Conservation (phyloP, 2,888 invertebrate species). For the Stegophylla sp. region DNA sequence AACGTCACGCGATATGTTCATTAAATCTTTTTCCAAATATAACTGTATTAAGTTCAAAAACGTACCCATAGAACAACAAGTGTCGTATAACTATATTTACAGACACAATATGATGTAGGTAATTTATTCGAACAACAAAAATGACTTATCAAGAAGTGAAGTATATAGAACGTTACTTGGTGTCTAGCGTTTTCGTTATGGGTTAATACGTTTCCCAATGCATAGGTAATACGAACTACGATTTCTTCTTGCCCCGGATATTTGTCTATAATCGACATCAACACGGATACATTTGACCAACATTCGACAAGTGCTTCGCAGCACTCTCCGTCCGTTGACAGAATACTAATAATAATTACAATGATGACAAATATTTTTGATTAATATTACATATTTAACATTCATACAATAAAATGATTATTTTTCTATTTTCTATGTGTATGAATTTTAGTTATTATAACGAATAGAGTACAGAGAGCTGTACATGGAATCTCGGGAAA, state of each 20-base stretch:
- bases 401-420: neutral
- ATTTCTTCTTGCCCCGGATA: constrained; percentile 76
- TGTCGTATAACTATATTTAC: constrained; percentile 68
- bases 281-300: constrained; percentile 63
- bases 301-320: constrained; percentile 72
- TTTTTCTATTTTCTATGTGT: too few relatives aligned
- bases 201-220: constrained; percentile 84
- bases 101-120: neutral
- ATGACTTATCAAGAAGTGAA: neutral
- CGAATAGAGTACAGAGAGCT: too few relatives aligned
- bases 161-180: constrained; percentile 66
- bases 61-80: constrained; percentile 69
- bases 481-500: too few relatives aligned
- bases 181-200: constrained; percentile 75
- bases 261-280: constrained; percentile 72
- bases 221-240: constrained; percentile 79
- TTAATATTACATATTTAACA: too few relatives aligned
- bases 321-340: constrained; percentile 78
- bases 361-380: neutral
- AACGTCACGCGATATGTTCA: constrained; percentile 38
- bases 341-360: constrained; percentile 70
- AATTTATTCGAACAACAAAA: neutral
- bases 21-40: constrained; percentile 66
- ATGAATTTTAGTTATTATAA: neutral
- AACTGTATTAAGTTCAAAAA: constrained; percentile 68